phyloP scores from a whole-genome alignment of 2,888 invertebrate species.

The Aphodius sticticus region DNA sequence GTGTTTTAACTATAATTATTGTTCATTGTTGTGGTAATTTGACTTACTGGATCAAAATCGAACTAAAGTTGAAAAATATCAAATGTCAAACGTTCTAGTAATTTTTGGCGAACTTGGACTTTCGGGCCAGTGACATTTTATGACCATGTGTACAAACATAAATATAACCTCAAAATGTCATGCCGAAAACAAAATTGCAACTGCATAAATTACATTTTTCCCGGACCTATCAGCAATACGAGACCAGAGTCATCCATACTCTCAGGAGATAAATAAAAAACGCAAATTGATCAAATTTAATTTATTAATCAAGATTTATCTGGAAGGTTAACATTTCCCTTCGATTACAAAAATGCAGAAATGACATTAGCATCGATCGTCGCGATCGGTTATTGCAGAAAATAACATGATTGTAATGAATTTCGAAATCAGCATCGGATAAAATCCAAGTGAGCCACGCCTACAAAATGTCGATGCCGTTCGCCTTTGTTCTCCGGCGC shows the following conservation, averaged over 20 bases:
- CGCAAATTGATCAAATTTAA: constrained; percentile 4
- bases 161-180: constrained; percentile 19
- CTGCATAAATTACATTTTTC: neutral
- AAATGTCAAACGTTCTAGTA: neutral
- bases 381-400: neutral
- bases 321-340: neutral
- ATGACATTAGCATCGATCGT: neutral
- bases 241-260: neutral
- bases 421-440: constrained; percentile 34
- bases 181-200: neutral
- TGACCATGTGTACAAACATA: constrained; percentile 22
- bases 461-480: constrained; percentile 59
- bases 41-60: too few relatives aligned
- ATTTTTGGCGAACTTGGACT: neutral
- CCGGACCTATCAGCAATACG: neutral
- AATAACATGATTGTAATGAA: constrained; percentile 17
- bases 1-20: too few relatives aligned
- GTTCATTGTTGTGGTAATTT: too few relatives aligned
- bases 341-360: constrained; percentile 4
- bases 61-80: too few relatives aligned
- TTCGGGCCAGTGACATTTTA: constrained; percentile 10
- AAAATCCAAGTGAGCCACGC: constrained; percentile 54
- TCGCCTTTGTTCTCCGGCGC: constrained; percentile 57
- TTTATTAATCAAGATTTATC: constrained; percentile 15
- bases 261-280: constrained; percentile 23